phyloP scores from a whole-genome alignment of 1,140 invertebrate genomes.

The Drosophila pandora region DNA sequence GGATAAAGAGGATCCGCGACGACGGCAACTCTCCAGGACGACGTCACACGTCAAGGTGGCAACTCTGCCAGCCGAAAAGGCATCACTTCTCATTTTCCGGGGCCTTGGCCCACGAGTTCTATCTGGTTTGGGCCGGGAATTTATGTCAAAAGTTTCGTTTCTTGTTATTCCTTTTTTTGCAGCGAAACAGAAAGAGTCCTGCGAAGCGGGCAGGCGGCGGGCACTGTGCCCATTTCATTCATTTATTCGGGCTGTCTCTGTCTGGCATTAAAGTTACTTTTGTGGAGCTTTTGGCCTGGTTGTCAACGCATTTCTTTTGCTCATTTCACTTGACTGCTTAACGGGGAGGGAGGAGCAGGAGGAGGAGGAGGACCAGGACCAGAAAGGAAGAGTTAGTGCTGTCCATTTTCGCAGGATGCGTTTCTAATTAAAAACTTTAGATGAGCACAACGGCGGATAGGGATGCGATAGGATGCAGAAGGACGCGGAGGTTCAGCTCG shows the following conservation, averaged over 20 bases:
- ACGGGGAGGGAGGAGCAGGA: background rate
- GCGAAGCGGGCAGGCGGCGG: background rate
- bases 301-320: constrained; percentile 77
- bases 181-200: background rate
- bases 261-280: constrained; percentile 78
- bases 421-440: constrained; percentile 79
- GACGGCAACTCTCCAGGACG: background rate
- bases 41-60: constrained; percentile 63
- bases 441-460: constrained; percentile 17
- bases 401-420: constrained; percentile 64
- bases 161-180: constrained; percentile 35
- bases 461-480: background rate
- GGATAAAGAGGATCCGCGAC: constrained; percentile 1
- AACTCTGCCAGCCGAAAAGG: constrained; percentile 40
- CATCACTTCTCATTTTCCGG: constrained; percentile 71
- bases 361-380: background rate
- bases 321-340: constrained; percentile 74
- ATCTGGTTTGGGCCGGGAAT: constrained; percentile 50
- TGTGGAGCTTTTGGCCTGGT: constrained; percentile 67
- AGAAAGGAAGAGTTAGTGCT: constrained; percentile 21
- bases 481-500: constrained; percentile 47
- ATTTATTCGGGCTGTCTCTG: constrained; percentile 39
- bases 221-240: constrained; percentile 44
- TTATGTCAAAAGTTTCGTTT: constrained; percentile 76
- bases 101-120: background rate